Base-by-base conservation (phyloP, 2,797 vertebrate genomes). In the Hypotaenidia okinawae region DNA sequence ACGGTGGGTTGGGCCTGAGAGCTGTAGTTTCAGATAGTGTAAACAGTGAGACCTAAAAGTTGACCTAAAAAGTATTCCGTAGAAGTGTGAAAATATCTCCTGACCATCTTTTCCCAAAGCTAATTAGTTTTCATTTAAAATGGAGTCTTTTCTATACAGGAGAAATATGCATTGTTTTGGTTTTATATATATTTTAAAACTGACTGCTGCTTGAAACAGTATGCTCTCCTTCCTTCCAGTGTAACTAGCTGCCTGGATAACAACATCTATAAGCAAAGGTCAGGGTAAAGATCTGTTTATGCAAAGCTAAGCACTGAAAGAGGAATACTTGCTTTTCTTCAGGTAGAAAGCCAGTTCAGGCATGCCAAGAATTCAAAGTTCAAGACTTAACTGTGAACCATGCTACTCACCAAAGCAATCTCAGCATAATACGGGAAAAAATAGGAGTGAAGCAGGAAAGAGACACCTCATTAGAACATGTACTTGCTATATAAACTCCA, bases 281-380 rank as follows among this genome's bases (percentile, higher is more conserved):
- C 92, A 93, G 61, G 80, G 70, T 80, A 94, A 88, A 85, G 80
- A 72, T 49, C 41, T 96, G 90, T 97, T 97, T 97, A 93, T 12
- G 57, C 81, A 90, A 37, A 96, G 88, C 84, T 95, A 90, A 96
- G 95, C 80, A 66, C 47, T 73, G 45, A 49, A 94, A 89, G 83
- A 66, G 82, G 82, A 90, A 95, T 93, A 96, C 89, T 90, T 92
- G 89, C 91, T 96, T 97, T 95, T 95, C 85, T 83, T 96, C 95
- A 97, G 91, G 93, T 93, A 77, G 77, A 77, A 95, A 92, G 58
- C 95, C 85, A 94, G 96, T 96, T 96, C 91, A 98, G 97, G 96
- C 94, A 98, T 69, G 96, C 75, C 86, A 97, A 94, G 97, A 98
- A 98, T 98, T 96, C 92, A 89, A 76, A 95, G 97, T 96, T 89